phyloP scores from a whole-genome alignment of 2,113 vertebrate genomes.

The Syrmaticus mikado region DNA sequence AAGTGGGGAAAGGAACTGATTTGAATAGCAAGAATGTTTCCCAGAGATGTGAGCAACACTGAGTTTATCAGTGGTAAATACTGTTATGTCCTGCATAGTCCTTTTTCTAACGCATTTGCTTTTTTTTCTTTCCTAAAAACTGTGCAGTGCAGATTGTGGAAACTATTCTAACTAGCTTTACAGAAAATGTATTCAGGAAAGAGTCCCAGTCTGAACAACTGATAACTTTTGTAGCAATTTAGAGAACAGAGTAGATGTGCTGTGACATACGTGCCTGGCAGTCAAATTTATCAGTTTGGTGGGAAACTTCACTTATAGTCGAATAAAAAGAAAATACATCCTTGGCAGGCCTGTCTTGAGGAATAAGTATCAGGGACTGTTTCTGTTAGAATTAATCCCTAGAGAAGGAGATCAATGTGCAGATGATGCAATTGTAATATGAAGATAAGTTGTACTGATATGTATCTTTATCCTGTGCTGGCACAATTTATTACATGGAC shows the following conservation, averaged over 20 bases:
- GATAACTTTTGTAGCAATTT: background rate
- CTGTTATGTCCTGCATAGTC: fast-evolving
- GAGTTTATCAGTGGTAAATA: background rate
- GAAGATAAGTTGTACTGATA: slow-evolving; percentile 24
- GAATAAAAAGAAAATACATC: background rate
- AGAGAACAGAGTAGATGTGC: background rate
- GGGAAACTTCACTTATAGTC: background rate
- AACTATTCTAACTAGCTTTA: background rate
- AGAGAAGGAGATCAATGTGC: slow-evolving; percentile 22
- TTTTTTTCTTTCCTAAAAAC: background rate
- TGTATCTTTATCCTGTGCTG: background rate
- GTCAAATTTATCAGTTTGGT: background rate
- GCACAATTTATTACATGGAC: slow-evolving; percentile 9
- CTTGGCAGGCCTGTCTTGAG: slow-evolving; percentile 12
- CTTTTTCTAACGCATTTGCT: fast-evolving
- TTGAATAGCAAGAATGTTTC: background rate
- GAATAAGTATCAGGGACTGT: slow-evolving; percentile 8
- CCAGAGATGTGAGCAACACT: background rate
- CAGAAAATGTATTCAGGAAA: background rate
- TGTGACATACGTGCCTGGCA: fast-evolving
- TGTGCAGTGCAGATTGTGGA: background rate
- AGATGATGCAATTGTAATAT: slow-evolving; percentile 14
- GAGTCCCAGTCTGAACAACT: background rate
- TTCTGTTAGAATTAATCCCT: slow-evolving; percentile 20
- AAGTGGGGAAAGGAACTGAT: background rate